Evolutionary conservation across 2,797 vertebrate genomes (phyloP), one percentile per base, ranked within the genome.

Genomic region (Sciurus vulgaris): DNA sequence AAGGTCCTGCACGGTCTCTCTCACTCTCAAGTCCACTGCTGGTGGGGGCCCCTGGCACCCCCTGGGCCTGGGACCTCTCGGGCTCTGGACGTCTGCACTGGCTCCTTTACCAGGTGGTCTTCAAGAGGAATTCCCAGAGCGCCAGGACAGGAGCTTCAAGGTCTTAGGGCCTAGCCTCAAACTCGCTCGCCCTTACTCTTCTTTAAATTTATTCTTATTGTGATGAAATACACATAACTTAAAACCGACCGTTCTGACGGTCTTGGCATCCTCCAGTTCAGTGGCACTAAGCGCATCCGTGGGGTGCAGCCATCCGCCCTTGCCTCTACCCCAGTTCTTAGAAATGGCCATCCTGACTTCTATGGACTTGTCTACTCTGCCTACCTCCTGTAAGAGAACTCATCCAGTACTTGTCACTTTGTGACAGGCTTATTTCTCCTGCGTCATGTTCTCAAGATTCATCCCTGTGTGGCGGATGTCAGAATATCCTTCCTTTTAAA

Each of bases 391-490:
- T 2, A 47, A 51, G 7, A 17, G 0, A n/a, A 49, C 6, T 44
- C 4, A 2, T 2, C 28, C 28, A 9, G 8, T 10, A 18, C n/a
- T 0, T 56, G 15, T 9, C 67, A 7, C 20, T 87, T 30, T 18
- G 24, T 28, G 11, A 41, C 14, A 7, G 56, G 7, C 69, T 95
- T 54, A 33, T 56, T 76, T 72, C 72, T n/a, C n/a, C 44, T 49
- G 2, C 22, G 4, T 6, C 10, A 28, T 12, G 7, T 47, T 74
- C 24, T 47, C 17, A 47, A n/a, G 56, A 15, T 38, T 67, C 77
- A 33, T 26, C 17, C 22, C 22, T 7, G 7, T 12, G 3, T 15
- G 24, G 79, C 26, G 5, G 0, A 0, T 15, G 5, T 69, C 61
- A 22, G 54, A 44, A 49, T 13, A 13, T 1, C 47, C 30, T 49